Evolutionary conservation across 2,888 invertebrate genomes (phyloP), one percentile per base, ranked within the genome.

Genomic region (Gibbula magus): DNA sequence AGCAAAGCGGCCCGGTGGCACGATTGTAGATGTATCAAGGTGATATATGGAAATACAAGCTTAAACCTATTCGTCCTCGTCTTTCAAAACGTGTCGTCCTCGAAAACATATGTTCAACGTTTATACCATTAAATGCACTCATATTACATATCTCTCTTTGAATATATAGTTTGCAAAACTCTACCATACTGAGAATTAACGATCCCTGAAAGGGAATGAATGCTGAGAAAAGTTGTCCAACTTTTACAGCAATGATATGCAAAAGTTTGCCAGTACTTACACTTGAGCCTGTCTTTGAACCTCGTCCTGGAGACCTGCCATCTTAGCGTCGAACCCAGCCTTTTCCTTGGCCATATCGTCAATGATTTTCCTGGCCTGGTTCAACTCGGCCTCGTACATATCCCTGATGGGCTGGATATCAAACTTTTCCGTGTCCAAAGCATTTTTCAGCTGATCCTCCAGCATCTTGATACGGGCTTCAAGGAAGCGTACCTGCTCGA

Each of bases 321-420:
- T 89, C 79, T 92, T 91, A 53, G 93, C 92, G 86, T 94, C 93
- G 51, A 93, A 89, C 75, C 92, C 91, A 7, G 93, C 93, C 86
- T 93, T 93, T 83, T 93, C 90, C 78, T 93, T 91, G 29, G 92
- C 92, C 25, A 93, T 89, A 29, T 93, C 92, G 83, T 93, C 93
- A 78, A 94, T 92, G 76, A 93, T 91, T 76, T 91, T 90, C 45
- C 93, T 88, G 54, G 93, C 93, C 81, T 93, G 93, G 8, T 92
- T 91, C 75, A 94, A 87, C 84, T 94, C 93, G 66, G 91, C 92
- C 81, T 93, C 92, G 89, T 92, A 94, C 87, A 92, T 89, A 79
- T 90, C 90, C 84, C 92, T 89, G 80, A 93, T 89, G 82, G 90
- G 88, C 29, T 88, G 86, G n/a, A 91, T 88, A 79, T 90, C 89